Conservation (phyloP, 2,888 invertebrate species). For the Hyles lineata region DNA sequence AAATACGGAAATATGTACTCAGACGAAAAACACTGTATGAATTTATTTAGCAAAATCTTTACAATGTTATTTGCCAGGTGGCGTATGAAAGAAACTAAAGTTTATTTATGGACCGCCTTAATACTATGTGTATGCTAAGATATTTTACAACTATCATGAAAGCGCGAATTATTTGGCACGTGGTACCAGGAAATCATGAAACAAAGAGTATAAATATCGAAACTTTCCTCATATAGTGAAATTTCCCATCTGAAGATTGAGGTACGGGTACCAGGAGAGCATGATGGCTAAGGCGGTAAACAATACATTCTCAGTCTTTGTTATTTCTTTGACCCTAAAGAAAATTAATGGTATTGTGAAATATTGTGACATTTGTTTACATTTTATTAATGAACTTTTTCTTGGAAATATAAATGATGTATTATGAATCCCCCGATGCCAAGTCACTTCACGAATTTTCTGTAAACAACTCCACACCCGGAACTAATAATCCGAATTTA, state of each 20-base stretch:
- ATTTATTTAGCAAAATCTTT: not conserved
- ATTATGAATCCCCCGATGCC: not conserved
- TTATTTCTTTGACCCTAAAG: not conserved
- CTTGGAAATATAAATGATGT: no score
- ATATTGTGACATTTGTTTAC: not conserved
- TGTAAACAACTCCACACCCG: not conserved
- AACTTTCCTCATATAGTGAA: not conserved
- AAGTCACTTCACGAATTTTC: not conserved
- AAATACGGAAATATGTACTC: not conserved
- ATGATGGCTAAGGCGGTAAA: not conserved
- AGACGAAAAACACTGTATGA: not conserved
- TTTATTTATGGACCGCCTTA: no score
- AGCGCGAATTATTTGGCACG: not conserved
- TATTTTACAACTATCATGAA: not conserved
- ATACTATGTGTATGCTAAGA: no score
- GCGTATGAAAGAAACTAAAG: no score
- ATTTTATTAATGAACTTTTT: no score
- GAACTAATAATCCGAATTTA: not conserved
- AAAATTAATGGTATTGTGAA: constrained; percentile 7
- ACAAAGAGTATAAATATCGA: not conserved
- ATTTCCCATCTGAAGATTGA: not conserved
- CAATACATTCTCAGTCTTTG: not conserved
- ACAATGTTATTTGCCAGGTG: not conserved
- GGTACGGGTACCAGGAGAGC: constrained; percentile 9
- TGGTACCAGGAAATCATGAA: not conserved